phyloP scores from a whole-genome alignment of 2,888 invertebrate species.

The Spodoptera picta region DNA sequence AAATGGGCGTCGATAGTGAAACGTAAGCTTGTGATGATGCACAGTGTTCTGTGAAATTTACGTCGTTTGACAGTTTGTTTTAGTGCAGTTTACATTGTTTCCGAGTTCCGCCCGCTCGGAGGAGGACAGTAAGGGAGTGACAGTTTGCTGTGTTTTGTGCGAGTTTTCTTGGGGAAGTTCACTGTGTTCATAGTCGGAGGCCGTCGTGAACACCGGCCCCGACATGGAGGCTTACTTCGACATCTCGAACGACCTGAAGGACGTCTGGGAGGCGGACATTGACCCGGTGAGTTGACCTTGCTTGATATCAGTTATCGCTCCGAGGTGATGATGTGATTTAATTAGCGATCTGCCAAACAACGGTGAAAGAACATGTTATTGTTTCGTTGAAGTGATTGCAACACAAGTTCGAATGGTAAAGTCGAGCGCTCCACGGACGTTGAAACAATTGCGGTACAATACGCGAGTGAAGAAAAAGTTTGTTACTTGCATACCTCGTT shows the following conservation, averaged over 20 bases:
- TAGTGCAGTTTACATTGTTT: constrained; percentile 69
- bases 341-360: constrained; percentile 43
- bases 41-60: constrained; percentile 74
- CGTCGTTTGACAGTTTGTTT: constrained; percentile 61
- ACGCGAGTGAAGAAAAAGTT: constrained; percentile 40
- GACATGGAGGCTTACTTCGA: constrained; percentile 93
- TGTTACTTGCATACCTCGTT: constrained; percentile 28
- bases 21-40: constrained; percentile 81
- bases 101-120: constrained; percentile 73
- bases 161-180: constrained; percentile 72
- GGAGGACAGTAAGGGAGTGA: constrained; percentile 76
- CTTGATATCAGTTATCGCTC: constrained; percentile 73
- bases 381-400: constrained; percentile 19
- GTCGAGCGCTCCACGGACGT: constrained; percentile 34
- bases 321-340: constrained; percentile 55
- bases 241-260: constrained; percentile 92
- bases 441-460: constrained; percentile 50
- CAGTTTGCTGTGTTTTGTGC: constrained; percentile 79
- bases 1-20: constrained; percentile 85
- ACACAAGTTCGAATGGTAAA: constrained; percentile 31
- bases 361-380: constrained; percentile 22
- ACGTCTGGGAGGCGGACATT: constrained; percentile 94
- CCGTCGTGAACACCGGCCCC: constrained; percentile 78
- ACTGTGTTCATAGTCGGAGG: constrained; percentile 74
- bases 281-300: constrained; percentile 93